Evolutionary conservation across 2,797 vertebrate genomes (phyloP), one percentile per base, ranked within the genome.

Genomic region (Nasua narica): DNA sequence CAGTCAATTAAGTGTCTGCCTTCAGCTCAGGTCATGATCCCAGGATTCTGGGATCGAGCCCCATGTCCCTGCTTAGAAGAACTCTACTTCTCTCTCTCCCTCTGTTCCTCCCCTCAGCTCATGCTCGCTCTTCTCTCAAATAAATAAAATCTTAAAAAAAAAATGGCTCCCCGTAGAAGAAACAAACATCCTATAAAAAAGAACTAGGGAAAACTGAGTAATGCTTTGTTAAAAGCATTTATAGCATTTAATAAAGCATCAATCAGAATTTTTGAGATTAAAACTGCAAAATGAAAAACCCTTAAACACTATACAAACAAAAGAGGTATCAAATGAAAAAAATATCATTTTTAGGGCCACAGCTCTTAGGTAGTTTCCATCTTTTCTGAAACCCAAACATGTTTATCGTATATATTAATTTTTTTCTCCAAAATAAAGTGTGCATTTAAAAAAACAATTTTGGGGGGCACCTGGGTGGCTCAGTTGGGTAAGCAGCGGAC

Each of bases 241-340:
- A 81, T 16, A 65, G 48, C 62, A 69, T 7, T 79, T 90, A 81
- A 69, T 79, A 74, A 82, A 6, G 43, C 32, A 91, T 77, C 54
- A 78, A 81, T 60, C 2, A 16, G 90, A 76, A 46, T 14, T 67
- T 65, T 69, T 52, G 88, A 95, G 21, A 76, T 50, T 29, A 76
- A 95, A 78, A 84, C 77, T 37, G 79, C 25, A 84, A 60, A 89
- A 88, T 35, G 23, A 43, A 90, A 94, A 83, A 78, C 35, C 65
- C 83, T 94, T 48, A 90, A 91, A 50, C 18, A 74, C 6, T 86
- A 81, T 79, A 69, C n/a, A 83, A 86, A 90, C 84, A 77, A 84
- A 76, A 87, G 58, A 29, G 35, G 25, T 29, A 74, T 37, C n/a
- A 94, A 95, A 82, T 91, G 79, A 65, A 91, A 84, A 81, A 46